phyloP scores from a whole-genome alignment of 2,797 vertebrate species.

The Pseudochaenichthys georgianus region DNA sequence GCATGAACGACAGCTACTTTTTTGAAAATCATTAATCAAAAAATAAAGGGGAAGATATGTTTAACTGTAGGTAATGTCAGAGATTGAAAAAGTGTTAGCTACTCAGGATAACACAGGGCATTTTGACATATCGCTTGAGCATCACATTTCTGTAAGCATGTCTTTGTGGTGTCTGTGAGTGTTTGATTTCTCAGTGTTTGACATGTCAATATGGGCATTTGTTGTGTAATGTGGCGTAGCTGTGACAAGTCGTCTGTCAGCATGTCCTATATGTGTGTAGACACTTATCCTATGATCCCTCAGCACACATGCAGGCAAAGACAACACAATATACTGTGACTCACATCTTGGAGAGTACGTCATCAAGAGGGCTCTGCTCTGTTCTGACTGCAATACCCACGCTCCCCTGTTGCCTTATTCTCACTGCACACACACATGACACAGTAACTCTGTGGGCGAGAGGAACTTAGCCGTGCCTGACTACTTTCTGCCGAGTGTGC shows the following conservation, averaged over 20 bases:
- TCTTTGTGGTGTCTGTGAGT: constrained; percentile 18
- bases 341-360: constrained; percentile 45
- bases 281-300: constrained; percentile 50
- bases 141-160: not conserved
- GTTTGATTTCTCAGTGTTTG: constrained; percentile 16
- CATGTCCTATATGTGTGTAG: constrained; percentile 28
- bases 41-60: constrained; percentile 1
- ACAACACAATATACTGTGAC: constrained; percentile 48
- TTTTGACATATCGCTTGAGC: not conserved
- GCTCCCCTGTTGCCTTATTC: constrained; percentile 62
- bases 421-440: constrained; percentile 52
- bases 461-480: constrained; percentile 55
- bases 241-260: constrained; percentile 38
- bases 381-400: constrained; percentile 68
- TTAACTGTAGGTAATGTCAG: not conserved
- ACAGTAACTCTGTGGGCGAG: constrained; percentile 63
- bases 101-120: not conserved
- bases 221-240: constrained; percentile 19
- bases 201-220: constrained; percentile 32
- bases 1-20: not conserved
- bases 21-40: constrained; percentile 11
- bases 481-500: constrained; percentile 34
- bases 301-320: constrained; percentile 46
- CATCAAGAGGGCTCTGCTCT: constrained; percentile 51
- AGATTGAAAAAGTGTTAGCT: constrained; percentile 9